These are phyloP conservation scores for Balanococcus diminutus DNA, from an alignment of 2,888 invertebrate species.

Conservation along the genomic window DNA sequence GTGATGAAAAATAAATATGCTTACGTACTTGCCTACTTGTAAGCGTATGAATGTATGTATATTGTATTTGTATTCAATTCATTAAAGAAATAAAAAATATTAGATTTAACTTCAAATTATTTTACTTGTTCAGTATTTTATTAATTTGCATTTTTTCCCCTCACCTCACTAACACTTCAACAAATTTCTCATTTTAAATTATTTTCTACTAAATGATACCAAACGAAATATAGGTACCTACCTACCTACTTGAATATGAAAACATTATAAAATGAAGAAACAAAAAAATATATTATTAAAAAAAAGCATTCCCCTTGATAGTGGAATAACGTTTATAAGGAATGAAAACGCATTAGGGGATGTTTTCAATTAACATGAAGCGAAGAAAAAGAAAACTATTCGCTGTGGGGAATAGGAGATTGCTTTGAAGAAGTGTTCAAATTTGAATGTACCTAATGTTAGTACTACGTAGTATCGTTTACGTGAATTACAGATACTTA, in stretches of 20 bases:
- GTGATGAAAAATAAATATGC: not conserved
- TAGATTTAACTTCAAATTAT: too few relatives aligned
- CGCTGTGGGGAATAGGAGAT: not conserved
- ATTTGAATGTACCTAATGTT: not conserved
- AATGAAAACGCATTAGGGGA: not conserved
- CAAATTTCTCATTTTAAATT: not conserved
- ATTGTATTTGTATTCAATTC: not conserved
- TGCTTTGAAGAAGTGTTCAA: not conserved
- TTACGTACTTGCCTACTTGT: not conserved
- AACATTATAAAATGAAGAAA: not conserved
- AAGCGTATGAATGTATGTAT: not conserved
- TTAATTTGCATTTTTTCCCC: not conserved
- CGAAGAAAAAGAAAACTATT: not conserved
- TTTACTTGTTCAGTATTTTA: not conserved
- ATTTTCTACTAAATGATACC: not conserved
- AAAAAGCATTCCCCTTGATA: not conserved
- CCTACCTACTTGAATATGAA: too few relatives aligned
- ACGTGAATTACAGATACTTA: not conserved
- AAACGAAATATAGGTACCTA: too few relatives aligned
- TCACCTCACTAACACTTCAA: too few relatives aligned
- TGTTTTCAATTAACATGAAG: slow-evolving; percentile 6
- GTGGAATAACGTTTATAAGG: not conserved
- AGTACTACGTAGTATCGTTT: not conserved
- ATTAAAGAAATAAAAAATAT: too few relatives aligned
- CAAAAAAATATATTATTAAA: not conserved